Evolutionary conservation across 1,140 invertebrate genomes (phyloP).

Genomic region (Apis florea): DNA sequence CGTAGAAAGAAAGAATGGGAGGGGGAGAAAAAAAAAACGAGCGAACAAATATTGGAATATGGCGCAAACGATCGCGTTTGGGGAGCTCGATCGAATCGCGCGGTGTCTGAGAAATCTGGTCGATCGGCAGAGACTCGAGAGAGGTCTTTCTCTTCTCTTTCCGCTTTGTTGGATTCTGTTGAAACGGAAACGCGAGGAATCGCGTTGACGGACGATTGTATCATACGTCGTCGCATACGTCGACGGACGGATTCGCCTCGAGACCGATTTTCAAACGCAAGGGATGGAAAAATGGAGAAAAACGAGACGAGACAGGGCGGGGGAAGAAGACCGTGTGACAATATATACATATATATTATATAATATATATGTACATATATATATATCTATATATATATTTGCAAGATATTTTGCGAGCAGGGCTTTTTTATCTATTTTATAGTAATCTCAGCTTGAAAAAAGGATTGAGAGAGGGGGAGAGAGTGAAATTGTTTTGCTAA

Average conservation of each 20-base stretch:
- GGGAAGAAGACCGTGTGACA: conserved; percentile 59
- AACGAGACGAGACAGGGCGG: background rate
- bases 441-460: conserved; percentile 73
- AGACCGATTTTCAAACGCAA: background rate
- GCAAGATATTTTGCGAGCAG: conserved; percentile 74
- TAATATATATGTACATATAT: conserved; percentile 63
- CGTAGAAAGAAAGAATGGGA: too few relatives aligned
- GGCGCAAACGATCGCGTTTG: background rate
- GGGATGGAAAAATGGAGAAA: too few relatives aligned
- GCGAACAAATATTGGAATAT: background rate
- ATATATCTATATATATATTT: conserved; percentile 69
- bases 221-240: background rate
- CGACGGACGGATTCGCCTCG: background rate
- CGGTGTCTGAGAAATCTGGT: background rate
- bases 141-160: conserved; percentile 10
- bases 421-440: conserved; percentile 77
- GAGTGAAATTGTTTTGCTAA: conserved; percentile 40
- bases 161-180: conserved; percentile 2
- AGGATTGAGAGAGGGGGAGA: conserved; percentile 58
- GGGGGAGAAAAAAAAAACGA: background rate
- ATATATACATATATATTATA: conserved; percentile 68
- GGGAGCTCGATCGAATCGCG: background rate
- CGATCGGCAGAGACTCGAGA: background rate
- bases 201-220: too few relatives aligned
- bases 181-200: background rate